Base-by-base conservation (phyloP, 1,140 invertebrate species). In the Hylaeus anthracinus region DNA sequence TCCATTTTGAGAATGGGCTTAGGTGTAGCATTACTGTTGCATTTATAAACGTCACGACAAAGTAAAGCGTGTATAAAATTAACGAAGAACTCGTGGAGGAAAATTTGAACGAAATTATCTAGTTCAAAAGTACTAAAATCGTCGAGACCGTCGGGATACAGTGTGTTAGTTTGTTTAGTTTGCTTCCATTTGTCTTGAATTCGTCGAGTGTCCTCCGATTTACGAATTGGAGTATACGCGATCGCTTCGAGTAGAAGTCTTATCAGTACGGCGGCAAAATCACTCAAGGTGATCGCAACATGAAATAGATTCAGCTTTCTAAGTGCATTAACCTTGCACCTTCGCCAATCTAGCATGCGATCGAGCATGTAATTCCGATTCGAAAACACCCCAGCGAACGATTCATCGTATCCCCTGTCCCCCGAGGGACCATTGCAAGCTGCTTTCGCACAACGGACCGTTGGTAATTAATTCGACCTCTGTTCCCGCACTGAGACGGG, bases 401-500 rank as follows among this genome's bases (percentile, higher is more conserved):
- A 45, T 72, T 26, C 15, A 12, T 8, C 3, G 8, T 1, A 37
- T 10, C 12, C n/a, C 39, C 3, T 3, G n/a, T 26, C 15, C 5
- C 45, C 10, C 15, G 4, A n/a, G 65, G 9, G 65, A n/a, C 45
- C 14, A 51, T 67, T 15, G 12, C 39, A 41, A 12, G 14, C 39
- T 6, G 75, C 65, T 79, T 79, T 79, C 65, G 51, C 64, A 37
- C 45, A 39, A 41, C 41, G 39, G 14, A 15, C 6, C 51, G 9
- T 15, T 53, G 48, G 45, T 73, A 79, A 79, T 79, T 73, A 73
- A 79, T 73, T 56, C 41, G 70, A 73, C 56, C 60, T 73, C 72
- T 56, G 61, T 15, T 72, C 69, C 39, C 12, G 12, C n/a, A 3
- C 10, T 41, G 58, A 26, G 37, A 15, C 12, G 15, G 48, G 60